A percentile compares a stretch with the other conserved stretches of the same genome.
Conservation (phyloP, 2,797 vertebrate species). For the Catharus ustulatus region DNA sequence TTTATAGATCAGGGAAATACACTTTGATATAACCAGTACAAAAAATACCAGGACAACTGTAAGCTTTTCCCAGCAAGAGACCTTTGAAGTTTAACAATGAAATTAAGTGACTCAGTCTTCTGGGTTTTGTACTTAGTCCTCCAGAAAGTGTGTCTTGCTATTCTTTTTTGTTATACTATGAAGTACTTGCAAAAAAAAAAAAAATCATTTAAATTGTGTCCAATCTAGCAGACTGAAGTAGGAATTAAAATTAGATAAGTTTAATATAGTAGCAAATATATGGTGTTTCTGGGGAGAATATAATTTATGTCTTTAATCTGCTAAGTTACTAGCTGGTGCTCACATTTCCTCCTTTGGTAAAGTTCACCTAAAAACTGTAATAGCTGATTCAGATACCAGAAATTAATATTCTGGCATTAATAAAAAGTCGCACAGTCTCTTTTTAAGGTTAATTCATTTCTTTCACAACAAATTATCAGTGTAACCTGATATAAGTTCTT, state of each 20-base stretch:
- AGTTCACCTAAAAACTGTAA: background rate
- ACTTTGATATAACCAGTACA: constrained; percentile 10
- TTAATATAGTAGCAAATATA: background rate
- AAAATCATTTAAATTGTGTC: background rate
- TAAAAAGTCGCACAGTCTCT: background rate
- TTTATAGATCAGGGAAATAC: constrained; percentile 13
- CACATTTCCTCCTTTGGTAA: background rate
- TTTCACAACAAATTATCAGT: background rate
- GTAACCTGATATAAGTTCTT: background rate
- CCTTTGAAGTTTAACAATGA: constrained; percentile 30
- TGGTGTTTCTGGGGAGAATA: background rate
- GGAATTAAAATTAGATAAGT: background rate
- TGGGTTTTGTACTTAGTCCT: background rate
- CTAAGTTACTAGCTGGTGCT: background rate
- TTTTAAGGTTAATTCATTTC: background rate
- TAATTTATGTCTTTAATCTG: background rate
- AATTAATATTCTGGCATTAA: background rate
- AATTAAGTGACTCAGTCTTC: constrained; percentile 2
- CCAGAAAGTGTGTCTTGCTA: background rate
- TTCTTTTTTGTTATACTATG: background rate
- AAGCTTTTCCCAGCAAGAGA: background rate
- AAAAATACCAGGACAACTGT: background rate
- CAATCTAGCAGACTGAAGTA: background rate
- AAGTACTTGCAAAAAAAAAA: background rate
- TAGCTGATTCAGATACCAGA: background rate